Conservation (phyloP, 30 jellyfish, hydroid and myxozoan species). For the Turritopsis dohrnii region DNA sequence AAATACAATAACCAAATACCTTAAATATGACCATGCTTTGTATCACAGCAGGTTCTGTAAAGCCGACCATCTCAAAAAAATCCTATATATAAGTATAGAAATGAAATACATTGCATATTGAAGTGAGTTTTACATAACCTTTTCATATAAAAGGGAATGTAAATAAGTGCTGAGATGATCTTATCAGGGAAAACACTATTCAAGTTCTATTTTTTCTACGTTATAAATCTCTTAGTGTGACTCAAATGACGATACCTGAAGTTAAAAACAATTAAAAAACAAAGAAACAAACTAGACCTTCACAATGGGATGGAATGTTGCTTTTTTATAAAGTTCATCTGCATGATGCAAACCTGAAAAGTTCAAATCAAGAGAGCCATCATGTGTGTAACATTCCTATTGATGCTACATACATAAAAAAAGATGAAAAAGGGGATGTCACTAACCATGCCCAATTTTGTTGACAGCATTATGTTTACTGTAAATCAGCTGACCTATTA, state of each 20-base stretch:
- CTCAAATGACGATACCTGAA: background rate
- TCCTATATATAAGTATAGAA: conserved; percentile 26
- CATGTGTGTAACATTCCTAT: too few relatives aligned
- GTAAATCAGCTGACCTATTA: conserved; percentile 49
- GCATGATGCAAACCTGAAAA: conserved; percentile 62
- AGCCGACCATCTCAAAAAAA: conserved; percentile 38
- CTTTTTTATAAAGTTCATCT: conserved; percentile 62
- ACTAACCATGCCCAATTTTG: conserved; percentile 91
- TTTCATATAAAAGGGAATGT: too few relatives aligned
- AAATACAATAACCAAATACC: conserved; percentile 33
- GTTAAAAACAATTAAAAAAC: background rate
- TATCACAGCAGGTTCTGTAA: conserved; percentile 55
- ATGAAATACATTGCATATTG: too few relatives aligned
- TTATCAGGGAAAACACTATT: too few relatives aligned
- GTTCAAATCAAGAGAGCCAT: background rate
- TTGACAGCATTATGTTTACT: conserved; percentile 72
- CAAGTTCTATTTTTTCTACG: too few relatives aligned
- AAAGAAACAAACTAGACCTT: conserved; percentile 32
- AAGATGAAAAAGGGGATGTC: background rate
- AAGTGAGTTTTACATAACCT: too few relatives aligned
- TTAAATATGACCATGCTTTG: conserved; percentile 92
- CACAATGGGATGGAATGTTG: conserved; percentile 47
- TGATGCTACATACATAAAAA: background rate
- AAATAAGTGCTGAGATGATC: too few relatives aligned
- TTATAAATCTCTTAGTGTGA: too few relatives aligned